phyloP scores from a whole-genome alignment of 2,888 invertebrate species.

The Eilema sororculum region DNA sequence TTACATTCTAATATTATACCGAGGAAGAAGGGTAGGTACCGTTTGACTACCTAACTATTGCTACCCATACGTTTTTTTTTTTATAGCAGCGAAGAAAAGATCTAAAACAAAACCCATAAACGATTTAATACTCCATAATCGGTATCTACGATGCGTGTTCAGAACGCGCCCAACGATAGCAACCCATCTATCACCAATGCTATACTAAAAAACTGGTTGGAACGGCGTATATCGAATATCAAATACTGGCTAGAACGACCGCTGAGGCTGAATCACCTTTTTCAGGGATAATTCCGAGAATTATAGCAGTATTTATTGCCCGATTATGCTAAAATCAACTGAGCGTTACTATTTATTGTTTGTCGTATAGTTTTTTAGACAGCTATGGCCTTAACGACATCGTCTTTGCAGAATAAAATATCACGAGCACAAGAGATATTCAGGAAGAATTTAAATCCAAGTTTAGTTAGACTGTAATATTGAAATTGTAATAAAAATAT shows the following conservation, averaged over 20 bases:
- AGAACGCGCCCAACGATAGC: constrained; percentile 46
- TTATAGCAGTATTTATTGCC: constrained; percentile 51
- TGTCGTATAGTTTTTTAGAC: constrained; percentile 30
- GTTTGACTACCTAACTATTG: background rate
- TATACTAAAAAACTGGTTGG: constrained; percentile 45
- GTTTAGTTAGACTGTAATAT: background rate
- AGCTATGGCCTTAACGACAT: constrained; percentile 30
- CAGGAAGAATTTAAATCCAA: background rate
- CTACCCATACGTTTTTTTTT: background rate
- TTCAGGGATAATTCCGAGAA: constrained; percentile 49
- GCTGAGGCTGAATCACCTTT: constrained; percentile 49
- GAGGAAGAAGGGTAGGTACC: background rate
- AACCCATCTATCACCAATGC: constrained; percentile 39
- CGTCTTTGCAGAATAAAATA: constrained; percentile 30
- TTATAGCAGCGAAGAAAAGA: background rate
- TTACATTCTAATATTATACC: too few species aligned
- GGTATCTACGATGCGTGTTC: constrained; percentile 30
- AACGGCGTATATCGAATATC: constrained; percentile 47
- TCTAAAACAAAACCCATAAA: constrained; percentile 16
- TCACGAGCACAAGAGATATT: constrained; percentile 23
- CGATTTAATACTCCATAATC: constrained; percentile 38
- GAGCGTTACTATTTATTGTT: constrained; percentile 26
- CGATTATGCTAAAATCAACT: constrained; percentile 51
- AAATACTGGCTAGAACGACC: constrained; percentile 28
- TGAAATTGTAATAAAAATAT: too few species aligned